Evolutionary conservation across 2,888 invertebrate genomes (phyloP).

Genomic region (Branchipolynoe longqiensis): DNA sequence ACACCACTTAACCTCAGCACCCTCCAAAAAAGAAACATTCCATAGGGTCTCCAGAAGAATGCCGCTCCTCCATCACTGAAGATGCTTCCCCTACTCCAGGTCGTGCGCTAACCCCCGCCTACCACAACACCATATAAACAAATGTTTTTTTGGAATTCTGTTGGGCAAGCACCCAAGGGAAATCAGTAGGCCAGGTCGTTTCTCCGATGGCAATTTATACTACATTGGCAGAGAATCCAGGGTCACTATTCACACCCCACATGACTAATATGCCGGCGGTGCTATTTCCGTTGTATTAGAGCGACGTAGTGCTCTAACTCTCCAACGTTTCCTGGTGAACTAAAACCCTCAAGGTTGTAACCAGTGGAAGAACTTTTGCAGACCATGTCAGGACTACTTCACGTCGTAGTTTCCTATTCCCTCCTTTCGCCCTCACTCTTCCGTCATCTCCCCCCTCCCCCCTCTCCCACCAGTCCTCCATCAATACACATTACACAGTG

Average conservation of each 20-base stretch:
- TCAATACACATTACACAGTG: not conserved
- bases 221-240: constrained; percentile 29
- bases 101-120: not conserved
- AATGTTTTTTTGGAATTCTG: not conserved
- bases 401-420: too few relatives aligned
- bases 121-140: constrained; percentile 3
- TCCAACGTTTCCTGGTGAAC: too few relatives aligned
- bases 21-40: not conserved
- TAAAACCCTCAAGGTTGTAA: too few relatives aligned
- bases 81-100: not conserved
- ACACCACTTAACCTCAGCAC: constrained; percentile 16
- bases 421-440: too few relatives aligned
- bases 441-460: too few relatives aligned
- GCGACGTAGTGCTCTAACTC: too few relatives aligned
- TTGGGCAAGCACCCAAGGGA: constrained; percentile 36
- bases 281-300: too few relatives aligned
- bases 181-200: constrained; percentile 9
- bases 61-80: not conserved
- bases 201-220: constrained; percentile 53
- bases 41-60: constrained; percentile 20
- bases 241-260: constrained; percentile 11
- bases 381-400: too few relatives aligned
- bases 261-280: constrained; percentile 9
- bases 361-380: too few relatives aligned
- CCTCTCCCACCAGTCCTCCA: not conserved